Evolutionary conservation across 2,797 vertebrate genomes (phyloP), one percentile per base, ranked within the genome.

Genomic region (Propithecus perrieri): DNA sequence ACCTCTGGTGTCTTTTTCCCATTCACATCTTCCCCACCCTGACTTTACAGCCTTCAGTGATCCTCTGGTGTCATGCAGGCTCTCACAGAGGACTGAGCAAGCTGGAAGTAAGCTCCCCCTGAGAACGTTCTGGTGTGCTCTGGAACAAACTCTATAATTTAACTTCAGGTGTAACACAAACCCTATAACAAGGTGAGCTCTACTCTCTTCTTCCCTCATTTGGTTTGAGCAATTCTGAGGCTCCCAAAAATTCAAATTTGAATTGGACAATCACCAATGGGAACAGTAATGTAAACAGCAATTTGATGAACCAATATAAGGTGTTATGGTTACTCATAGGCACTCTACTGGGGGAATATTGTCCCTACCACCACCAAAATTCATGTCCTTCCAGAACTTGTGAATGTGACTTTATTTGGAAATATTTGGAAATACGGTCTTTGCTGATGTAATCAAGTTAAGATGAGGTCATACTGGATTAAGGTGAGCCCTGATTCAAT

Each of bases 391-490:
- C 11, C n/a, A 92, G 85, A 91, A 94, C 48, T 46, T 69, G 38
- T 87, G 76, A 85, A 69, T 75, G 57, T 55, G 80, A 80, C 30
- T n/a, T 94, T 90, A 55, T 75, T 92, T 95, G 33, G 41, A 88
- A 91, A 93, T n/a, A 63, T n/a, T 86, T 94, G 22, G 46, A 88
- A 94, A 93, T n/a, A 63, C 5, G 8, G 35, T 67, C 72, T 92
- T 92, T 81, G 86, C 30, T 85, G 48, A 75, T 93, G 35, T 84
- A 72, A 84, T 94, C 72, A 94, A 76, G 33, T 83, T 85, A 71
- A 94, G 67, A 85, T 61, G 24, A 78, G n/a, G 55, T 83, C 20
- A 57, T 38, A 53, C 6, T 78, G 53, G 53, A 89, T 83, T 87
- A 63, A 18, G 41, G 11, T 18, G 41, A 38, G 2, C 30, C 41